Evolutionary conservation across 2,797 vertebrate species (phyloP).

Genomic region (Bucorvus abyssinicus): DNA sequence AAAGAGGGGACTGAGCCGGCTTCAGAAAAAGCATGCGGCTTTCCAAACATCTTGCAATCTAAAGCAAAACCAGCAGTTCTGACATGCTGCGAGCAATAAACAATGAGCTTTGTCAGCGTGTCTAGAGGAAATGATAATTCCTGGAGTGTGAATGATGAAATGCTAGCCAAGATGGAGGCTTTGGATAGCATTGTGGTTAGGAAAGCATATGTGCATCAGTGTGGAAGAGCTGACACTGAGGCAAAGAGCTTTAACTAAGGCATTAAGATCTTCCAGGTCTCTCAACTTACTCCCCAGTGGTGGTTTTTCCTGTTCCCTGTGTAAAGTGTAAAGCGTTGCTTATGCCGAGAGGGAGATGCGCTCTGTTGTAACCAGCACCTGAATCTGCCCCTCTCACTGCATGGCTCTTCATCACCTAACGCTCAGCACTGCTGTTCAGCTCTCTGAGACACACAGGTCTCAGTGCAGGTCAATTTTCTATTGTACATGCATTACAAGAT

Average conservation of each 20-base stretch:
- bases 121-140: slow-evolving; percentile 67
- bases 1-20: background rate
- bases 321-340: background rate
- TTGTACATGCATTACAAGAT: background rate
- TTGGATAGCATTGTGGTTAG: slow-evolving; percentile 34
- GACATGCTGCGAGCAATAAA: slow-evolving; percentile 66
- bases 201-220: background rate
- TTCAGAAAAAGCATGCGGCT: slow-evolving; percentile 50
- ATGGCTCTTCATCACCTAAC: background rate
- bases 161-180: slow-evolving; percentile 48
- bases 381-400: background rate
- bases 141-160: slow-evolving; percentile 61
- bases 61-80: slow-evolving; percentile 66
- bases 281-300: background rate
- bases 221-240: background rate
- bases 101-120: slow-evolving; percentile 63
- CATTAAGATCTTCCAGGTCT: background rate
- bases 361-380: background rate
- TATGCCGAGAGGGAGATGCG: background rate
- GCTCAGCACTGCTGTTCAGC: background rate
- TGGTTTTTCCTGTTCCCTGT: background rate
- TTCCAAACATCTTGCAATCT: slow-evolving; percentile 62
- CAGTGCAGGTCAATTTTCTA: background rate
- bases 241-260: background rate
- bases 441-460: background rate